Evolutionary conservation across 2,888 invertebrate species (phyloP).

Genomic region (Didymodactylos carnosus): DNA sequence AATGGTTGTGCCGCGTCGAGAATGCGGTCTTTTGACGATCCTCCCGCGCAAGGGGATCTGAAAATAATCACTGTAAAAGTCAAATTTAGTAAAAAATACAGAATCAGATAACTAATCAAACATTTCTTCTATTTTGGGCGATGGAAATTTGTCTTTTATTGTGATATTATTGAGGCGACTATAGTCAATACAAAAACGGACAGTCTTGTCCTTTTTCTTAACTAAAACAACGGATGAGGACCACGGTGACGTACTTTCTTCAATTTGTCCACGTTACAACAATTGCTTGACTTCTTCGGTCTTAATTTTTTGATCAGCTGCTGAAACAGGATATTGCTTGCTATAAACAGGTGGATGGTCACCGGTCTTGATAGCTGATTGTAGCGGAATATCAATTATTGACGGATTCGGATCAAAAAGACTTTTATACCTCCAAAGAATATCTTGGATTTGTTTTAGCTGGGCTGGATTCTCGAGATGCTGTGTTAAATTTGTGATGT

Average conservation of each 20-base stretch:
- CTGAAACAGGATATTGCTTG: not conserved
- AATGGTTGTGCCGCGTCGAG: not conserved
- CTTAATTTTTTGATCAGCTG: not conserved
- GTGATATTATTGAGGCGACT: constrained; percentile 16
- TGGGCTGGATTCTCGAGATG: not conserved
- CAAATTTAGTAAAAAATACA: constrained; percentile 14
- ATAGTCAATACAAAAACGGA: constrained; percentile 16
- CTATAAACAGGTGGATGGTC: not conserved
- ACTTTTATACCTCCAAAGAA: not conserved
- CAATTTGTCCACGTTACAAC: constrained; percentile 3
- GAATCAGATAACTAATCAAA: constrained; percentile 15
- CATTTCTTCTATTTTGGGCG: constrained; percentile 16
- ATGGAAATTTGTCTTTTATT: constrained; percentile 15
- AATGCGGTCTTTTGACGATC: constrained; percentile 17
- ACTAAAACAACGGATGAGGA: constrained; percentile 1
- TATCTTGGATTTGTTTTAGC: not conserved
- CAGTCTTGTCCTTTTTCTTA: constrained; percentile 3
- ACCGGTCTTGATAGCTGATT: not conserved
- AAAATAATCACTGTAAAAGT: constrained; percentile 16
- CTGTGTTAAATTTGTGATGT: not conserved
- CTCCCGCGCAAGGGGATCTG: constrained; percentile 13
- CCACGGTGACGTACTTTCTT: constrained; percentile 11
- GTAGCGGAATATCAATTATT: not conserved
- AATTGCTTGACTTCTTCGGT: constrained; percentile 15
- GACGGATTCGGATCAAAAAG: not conserved